Evolutionary conservation across 2,797 vertebrate species (phyloP).

Genomic region (Meriones psammophilus): DNA sequence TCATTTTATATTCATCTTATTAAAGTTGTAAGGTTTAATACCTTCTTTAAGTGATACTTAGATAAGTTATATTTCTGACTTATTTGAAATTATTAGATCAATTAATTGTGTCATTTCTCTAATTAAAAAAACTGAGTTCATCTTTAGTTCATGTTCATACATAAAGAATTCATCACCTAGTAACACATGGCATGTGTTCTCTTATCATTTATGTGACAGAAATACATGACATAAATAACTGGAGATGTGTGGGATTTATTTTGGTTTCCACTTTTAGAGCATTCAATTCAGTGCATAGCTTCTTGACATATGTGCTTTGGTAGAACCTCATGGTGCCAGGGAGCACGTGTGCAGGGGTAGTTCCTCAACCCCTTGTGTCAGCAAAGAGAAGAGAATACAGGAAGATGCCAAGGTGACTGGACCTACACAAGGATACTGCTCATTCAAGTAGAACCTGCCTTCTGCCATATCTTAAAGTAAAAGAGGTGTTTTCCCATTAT

Average conservation of each 20-base stretch:
- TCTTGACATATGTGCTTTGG: not conserved
- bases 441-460: not conserved
- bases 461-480: not conserved
- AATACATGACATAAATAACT: not conserved
- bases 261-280: not conserved
- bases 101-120: slow-evolving; percentile 9
- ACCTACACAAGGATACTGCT: not conserved
- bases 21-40: not conserved
- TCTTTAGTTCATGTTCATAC: not conserved
- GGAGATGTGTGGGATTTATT: not conserved
- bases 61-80: not conserved
- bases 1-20: not conserved
- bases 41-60: not conserved
- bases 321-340: not conserved
- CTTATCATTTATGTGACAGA: not conserved
- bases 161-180: not conserved
- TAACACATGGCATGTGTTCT: not conserved
- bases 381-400: not conserved
- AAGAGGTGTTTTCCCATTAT: not conserved
- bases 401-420: no score
- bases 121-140: not conserved
- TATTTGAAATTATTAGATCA: slow-evolving; percentile 22
- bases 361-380: not conserved
- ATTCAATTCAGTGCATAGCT: not conserved
- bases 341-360: not conserved